These are phyloP conservation scores for Zaprionus capensis DNA, from an alignment of 1,140 invertebrate genomes.

Conservation along the genomic window DNA sequence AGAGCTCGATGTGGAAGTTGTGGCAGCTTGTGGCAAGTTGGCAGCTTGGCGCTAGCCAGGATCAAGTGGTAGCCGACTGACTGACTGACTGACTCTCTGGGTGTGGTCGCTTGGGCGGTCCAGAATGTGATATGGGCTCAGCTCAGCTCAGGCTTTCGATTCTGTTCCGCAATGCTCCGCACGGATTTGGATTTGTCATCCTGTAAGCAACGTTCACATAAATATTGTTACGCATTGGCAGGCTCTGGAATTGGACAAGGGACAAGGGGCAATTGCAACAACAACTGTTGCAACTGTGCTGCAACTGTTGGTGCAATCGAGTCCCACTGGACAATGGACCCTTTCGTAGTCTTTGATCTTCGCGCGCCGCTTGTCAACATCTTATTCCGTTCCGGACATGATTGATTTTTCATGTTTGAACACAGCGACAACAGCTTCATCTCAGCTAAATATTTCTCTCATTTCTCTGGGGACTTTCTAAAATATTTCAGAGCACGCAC, in stretches of 20 bases:
- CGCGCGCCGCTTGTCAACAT: slow-evolving; percentile 67
- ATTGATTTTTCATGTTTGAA: slow-evolving; percentile 73
- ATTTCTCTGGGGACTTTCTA: slow-evolving; percentile 54
- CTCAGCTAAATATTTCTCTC: slow-evolving; percentile 16
- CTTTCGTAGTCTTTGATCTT: slow-evolving; percentile 61
- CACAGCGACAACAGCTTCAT: slow-evolving; percentile 29
- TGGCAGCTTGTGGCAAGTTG: slow-evolving; percentile 30
- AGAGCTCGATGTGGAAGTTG: slow-evolving; percentile 11
- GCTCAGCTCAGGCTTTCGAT: slow-evolving; percentile 13
- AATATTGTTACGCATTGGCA: slow-evolving; percentile 69
- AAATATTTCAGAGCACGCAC: slow-evolving; percentile 44
- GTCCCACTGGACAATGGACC: slow-evolving; percentile 49
- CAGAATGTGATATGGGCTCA: slow-evolving; percentile 42
- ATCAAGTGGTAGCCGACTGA: slow-evolving; percentile 66
- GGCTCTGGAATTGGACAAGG: background rate
- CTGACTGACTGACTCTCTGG: slow-evolving; percentile 28
- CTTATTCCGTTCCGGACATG: slow-evolving; percentile 73
- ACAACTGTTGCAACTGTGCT: background rate
- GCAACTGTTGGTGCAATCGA: too few species aligned
- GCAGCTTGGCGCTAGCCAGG: slow-evolving; percentile 52
- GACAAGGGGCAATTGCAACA: background rate
- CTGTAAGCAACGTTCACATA: slow-evolving; percentile 59
- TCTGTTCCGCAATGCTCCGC: background rate
- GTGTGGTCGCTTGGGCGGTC: slow-evolving; percentile 66
- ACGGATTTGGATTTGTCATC: slow-evolving; percentile 72